These are phyloP conservation scores for Nymphalis io DNA, from an alignment of 1,140 invertebrate genomes.

Conservation along the genomic window DNA sequence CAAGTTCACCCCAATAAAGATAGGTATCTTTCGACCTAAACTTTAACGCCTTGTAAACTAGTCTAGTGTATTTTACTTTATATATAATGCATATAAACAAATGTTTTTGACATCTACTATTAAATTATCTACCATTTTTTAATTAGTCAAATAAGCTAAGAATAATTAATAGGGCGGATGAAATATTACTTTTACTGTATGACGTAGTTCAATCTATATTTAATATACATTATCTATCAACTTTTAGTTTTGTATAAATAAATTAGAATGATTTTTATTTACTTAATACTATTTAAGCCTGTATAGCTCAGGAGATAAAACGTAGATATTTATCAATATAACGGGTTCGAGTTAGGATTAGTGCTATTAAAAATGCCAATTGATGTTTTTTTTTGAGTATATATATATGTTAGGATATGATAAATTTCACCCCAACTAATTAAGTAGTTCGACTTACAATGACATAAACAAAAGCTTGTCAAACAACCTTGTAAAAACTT, in stretches of 20 bases:
- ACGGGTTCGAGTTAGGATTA: too few relatives aligned
- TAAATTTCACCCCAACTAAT: too few relatives aligned
- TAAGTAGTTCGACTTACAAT: too few relatives aligned
- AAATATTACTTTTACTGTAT: slow-evolving; percentile 9
- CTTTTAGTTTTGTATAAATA: not conserved
- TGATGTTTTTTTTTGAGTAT: too few relatives aligned
- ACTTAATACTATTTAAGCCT: too few relatives aligned
- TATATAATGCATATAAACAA: not conserved
- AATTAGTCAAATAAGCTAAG: not conserved
- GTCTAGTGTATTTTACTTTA: slow-evolving; percentile 8
- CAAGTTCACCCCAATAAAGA: slow-evolving; percentile 19
- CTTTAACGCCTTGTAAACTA: slow-evolving; percentile 22
- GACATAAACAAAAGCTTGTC: too few relatives aligned
- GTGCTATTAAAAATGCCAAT: too few relatives aligned
- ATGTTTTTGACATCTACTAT: slow-evolving; percentile 17
- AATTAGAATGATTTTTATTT: not conserved
- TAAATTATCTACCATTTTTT: slow-evolving; percentile 3
- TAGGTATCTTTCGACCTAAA: slow-evolving; percentile 18
- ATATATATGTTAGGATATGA: too few relatives aligned
- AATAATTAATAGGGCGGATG: slow-evolving; percentile 5
- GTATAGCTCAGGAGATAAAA: too few relatives aligned
- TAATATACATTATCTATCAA: not conserved
- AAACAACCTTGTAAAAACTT: not conserved
- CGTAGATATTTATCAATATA: too few relatives aligned
- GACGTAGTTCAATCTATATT: slow-evolving; percentile 1